Conservation (phyloP, 2,888 invertebrate species). For the Latrodectus elegans region DNA sequence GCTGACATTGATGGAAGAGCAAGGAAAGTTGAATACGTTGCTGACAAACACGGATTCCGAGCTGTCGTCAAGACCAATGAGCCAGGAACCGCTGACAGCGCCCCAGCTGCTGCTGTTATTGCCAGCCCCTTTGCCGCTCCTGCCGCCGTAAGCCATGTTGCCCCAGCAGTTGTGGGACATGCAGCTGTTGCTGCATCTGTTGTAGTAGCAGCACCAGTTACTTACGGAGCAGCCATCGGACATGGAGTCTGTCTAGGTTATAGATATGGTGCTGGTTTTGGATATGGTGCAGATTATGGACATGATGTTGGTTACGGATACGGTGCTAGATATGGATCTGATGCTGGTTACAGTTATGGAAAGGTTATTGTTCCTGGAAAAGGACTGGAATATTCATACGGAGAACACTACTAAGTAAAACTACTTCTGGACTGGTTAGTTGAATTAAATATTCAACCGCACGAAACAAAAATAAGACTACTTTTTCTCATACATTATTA, state of each 20-base stretch:
- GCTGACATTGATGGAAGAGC: slow-evolving; percentile 65
- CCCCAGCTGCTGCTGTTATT: slow-evolving; percentile 32
- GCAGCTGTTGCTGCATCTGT: slow-evolving; percentile 14
- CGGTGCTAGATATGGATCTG: background rate
- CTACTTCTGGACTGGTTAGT: background rate
- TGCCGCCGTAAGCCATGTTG: slow-evolving; percentile 18
- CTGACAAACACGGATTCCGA: slow-evolving; percentile 48
- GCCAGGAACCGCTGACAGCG: slow-evolving; percentile 49
- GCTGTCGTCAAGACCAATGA: slow-evolving; percentile 56
- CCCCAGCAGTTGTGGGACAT: slow-evolving; percentile 5
- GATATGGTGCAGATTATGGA: too few species aligned
- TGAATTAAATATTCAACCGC: too few species aligned
- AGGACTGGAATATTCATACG: background rate
- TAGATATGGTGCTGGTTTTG: background rate
- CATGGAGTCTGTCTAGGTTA: background rate
- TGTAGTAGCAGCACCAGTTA: background rate
- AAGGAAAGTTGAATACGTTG: slow-evolving; percentile 63
- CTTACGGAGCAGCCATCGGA: slow-evolving; percentile 9
- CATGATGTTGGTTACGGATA: too few species aligned
- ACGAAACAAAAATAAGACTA: too few species aligned
- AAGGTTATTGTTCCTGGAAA: background rate
- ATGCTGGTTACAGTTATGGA: slow-evolving; percentile 17
- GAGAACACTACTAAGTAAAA: background rate
- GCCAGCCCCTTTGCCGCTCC: slow-evolving; percentile 33
- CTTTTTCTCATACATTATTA: too few species aligned